phyloP scores from a whole-genome alignment of 2,888 invertebrate genomes.

The Sinodicranocentrus sp. region DNA sequence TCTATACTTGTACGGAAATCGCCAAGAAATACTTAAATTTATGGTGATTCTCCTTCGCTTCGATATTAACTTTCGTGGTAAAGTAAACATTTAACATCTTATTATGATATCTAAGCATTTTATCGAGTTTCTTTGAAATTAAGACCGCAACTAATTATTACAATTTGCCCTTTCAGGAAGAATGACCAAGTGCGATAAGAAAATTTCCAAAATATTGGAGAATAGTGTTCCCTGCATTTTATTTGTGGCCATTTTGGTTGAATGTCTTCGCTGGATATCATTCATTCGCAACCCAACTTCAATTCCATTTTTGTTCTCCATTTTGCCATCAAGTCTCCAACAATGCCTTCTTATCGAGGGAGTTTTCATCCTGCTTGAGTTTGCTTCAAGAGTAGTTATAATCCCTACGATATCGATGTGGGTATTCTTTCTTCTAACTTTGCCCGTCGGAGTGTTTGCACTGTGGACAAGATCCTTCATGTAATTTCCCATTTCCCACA shows the following conservation, averaged over 20 bases:
- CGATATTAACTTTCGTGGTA: conserved; percentile 19
- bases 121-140: too few relatives aligned
- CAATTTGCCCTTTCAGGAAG: conserved; percentile 14
- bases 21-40: conserved; percentile 28
- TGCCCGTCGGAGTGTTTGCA: conserved; percentile 20
- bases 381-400: conserved; percentile 32
- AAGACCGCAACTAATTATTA: too few relatives aligned
- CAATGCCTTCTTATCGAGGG: not conserved
- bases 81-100: too few relatives aligned
- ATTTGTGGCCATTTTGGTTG: not conserved
- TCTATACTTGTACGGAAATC: conserved; percentile 11
- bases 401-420: not conserved
- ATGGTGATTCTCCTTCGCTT: conserved; percentile 1
- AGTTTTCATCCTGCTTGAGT: conserved; percentile 25
- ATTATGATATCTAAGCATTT: too few relatives aligned
- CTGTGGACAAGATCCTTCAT: conserved; percentile 38
- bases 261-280: not conserved
- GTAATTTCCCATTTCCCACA: too few relatives aligned
- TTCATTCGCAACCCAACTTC: conserved; percentile 32
- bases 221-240: not conserved
- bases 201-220: conserved; percentile 28
- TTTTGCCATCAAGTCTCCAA: conserved; percentile 8
- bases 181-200: conserved; percentile 14
- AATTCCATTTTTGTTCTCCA: conserved; percentile 12
- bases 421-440: conserved; percentile 16